Conservation (phyloP, 64 coral and sea anemone genomes). For the Acropora tenuis region DNA sequence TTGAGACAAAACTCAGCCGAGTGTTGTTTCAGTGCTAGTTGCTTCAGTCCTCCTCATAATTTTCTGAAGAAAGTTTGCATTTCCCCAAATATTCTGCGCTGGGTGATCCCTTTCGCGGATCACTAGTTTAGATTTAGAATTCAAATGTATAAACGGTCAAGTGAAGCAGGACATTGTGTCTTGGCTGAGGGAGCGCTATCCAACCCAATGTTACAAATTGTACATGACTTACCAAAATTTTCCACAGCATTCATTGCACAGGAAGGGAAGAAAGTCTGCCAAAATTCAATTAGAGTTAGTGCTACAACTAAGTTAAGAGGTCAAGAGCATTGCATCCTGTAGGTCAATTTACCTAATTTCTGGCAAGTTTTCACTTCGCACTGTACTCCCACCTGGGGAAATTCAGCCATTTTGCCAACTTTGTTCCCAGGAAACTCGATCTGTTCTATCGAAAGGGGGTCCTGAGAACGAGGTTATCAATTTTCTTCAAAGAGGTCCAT, state of each 20-base stretch:
- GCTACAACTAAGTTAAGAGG: neutral
- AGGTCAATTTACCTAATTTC: constrained; percentile 72
- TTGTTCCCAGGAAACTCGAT: neutral
- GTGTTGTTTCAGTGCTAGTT: too few species aligned
- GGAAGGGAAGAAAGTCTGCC: constrained; percentile 94
- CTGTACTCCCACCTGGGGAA: constrained; percentile 78
- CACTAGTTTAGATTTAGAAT: too few species aligned
- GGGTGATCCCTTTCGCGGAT: too few species aligned
- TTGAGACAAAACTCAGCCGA: too few species aligned
- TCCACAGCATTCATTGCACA: constrained; percentile 73
- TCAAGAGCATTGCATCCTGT: neutral
- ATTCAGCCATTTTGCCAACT: constrained; percentile 92
- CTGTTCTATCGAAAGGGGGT: neutral
- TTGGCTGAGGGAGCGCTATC: too few species aligned
- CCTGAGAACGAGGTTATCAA: neutral
- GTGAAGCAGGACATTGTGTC: too few species aligned
- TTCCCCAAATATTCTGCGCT: too few species aligned
- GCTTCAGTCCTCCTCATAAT: too few species aligned
- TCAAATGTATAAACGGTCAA: too few species aligned
- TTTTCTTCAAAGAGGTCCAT: neutral
- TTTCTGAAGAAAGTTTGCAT: too few species aligned
- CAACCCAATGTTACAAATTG: too few species aligned
- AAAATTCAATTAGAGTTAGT: neutral
- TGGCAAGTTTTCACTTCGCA: constrained; percentile 80
- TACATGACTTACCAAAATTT: constrained; percentile 77